A percentile compares a stretch with the other conserved stretches of the same genome.
These are phyloP conservation scores for Linnaemya tessellans DNA, from an alignment of 2,888 invertebrate species.

Conservation along the genomic window DNA sequence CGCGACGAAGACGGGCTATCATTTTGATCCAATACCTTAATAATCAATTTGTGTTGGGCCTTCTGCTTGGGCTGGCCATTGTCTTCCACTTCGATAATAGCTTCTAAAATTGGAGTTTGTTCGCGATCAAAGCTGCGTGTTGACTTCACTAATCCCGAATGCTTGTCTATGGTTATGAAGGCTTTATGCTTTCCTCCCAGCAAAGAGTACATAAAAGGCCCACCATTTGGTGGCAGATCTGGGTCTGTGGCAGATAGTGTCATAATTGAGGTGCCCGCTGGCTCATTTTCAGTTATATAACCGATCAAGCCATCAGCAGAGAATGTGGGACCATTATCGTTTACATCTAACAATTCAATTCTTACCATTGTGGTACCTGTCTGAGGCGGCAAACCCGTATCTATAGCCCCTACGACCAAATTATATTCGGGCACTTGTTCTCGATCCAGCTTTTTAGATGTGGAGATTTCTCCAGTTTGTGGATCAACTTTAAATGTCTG, in stretches of 20 bases:
- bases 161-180: conserved; percentile 90
- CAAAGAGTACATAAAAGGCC: conserved; percentile 92
- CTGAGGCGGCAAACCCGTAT: conserved; percentile 94
- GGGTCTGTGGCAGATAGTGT: conserved; percentile 94
- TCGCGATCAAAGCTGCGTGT: conserved; percentile 93
- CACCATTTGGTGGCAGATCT: conserved; percentile 94
- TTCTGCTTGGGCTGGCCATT: conserved; percentile 93
- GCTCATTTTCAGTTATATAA: conserved; percentile 93
- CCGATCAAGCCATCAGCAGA: conserved; percentile 89
- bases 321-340: conserved; percentile 95
- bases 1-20: conserved; percentile 94
- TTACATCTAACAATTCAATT: conserved; percentile 92
- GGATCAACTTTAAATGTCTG: conserved; percentile 95
- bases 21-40: conserved; percentile 93
- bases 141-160: conserved; percentile 91
- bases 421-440: conserved; percentile 90
- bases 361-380: conserved; percentile 94
- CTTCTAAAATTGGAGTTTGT: conserved; percentile 88
- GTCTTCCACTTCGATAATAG: conserved; percentile 93
- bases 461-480: conserved; percentile 92
- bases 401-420: conserved; percentile 93
- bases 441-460: conserved; percentile 90
- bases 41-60: conserved; percentile 90
- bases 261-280: conserved; percentile 91
- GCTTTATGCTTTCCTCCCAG: conserved; percentile 91